These are phyloP conservation scores for Poeciliopsis turrubarensis DNA, from an alignment of 2,113 vertebrate genomes.

Conservation along the genomic window DNA sequence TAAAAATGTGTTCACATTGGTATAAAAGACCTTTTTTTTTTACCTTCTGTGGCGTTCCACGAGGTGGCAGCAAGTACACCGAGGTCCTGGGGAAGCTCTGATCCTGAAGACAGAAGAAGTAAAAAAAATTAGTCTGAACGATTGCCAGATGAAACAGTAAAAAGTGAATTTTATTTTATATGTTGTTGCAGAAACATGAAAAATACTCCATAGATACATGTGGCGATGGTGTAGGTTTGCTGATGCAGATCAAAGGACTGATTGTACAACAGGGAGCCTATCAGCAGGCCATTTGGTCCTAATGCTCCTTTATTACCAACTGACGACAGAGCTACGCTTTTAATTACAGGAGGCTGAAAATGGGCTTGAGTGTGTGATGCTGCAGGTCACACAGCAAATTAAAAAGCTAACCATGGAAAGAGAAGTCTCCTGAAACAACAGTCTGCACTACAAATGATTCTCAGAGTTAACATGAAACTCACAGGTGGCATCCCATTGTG, in stretches of 20 bases:
- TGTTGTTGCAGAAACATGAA: not conserved
- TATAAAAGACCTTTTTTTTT: constrained; percentile 41
- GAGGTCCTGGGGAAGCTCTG: constrained; percentile 83
- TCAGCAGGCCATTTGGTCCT: constrained; percentile 45
- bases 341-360: constrained; percentile 68
- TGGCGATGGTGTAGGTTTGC: constrained; percentile 19
- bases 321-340: constrained; percentile 72
- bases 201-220: not conserved
- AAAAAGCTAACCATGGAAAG: constrained; percentile 25
- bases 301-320: constrained; percentile 70
- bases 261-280: constrained; percentile 54
- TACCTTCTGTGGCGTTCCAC: constrained; percentile 91
- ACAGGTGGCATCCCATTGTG: constrained; percentile 5
- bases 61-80: constrained; percentile 85
- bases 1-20: constrained; percentile 21
- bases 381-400: constrained; percentile 44
- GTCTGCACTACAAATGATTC: constrained; percentile 19
- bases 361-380: constrained; percentile 24
- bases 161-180: not conserved
- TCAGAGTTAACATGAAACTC: not conserved
- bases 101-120: constrained; percentile 80
- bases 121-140: constrained; percentile 28
- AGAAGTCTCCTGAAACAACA: constrained; percentile 13
- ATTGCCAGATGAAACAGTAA: not conserved
- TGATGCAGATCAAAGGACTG: constrained; percentile 56